Conservation (phyloP, 2,113 vertebrate species). For the Neodon shergylaensis region DNA sequence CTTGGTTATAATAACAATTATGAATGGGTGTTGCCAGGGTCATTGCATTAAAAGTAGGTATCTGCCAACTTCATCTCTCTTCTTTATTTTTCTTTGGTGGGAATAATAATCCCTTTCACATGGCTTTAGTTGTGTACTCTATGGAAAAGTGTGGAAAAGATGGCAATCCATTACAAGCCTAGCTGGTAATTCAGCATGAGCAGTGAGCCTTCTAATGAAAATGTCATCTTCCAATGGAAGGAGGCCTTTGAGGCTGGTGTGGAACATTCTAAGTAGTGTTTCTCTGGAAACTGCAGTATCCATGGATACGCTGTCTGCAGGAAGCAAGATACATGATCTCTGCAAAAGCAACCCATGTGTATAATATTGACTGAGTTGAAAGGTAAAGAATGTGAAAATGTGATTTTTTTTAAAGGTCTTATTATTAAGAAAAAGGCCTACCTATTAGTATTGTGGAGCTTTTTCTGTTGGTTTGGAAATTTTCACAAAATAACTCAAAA, state of each 20-base stretch:
- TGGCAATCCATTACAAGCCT: neutral
- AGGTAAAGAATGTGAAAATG: neutral
- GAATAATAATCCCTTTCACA: neutral
- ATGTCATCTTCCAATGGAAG: slow-evolving; percentile 56
- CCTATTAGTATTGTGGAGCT: neutral
- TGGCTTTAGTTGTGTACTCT: neutral
- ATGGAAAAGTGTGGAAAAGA: neutral
- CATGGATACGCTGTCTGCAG: slow-evolving; percentile 2
- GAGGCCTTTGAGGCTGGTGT: neutral
- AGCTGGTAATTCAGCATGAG: neutral
- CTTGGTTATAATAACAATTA: neutral
- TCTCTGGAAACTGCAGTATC: slow-evolving; percentile 67
- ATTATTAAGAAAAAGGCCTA: neutral
- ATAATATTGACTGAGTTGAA: neutral
- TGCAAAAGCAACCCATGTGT: neutral
- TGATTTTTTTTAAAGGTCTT: neutral
- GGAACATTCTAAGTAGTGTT: slow-evolving; percentile 34
- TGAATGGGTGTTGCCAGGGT: neutral
- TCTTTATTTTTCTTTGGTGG: neutral
- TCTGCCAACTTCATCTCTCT: neutral
- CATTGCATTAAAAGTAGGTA: neutral
- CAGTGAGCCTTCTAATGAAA: slow-evolving; percentile 48
- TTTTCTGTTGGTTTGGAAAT: slow-evolving; percentile 2
- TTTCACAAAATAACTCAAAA: slow-evolving; percentile 25
- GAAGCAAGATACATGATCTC: slow-evolving; percentile 28